Conservation (phyloP, 2,113 vertebrate species). For the Ameiurus melas region DNA sequence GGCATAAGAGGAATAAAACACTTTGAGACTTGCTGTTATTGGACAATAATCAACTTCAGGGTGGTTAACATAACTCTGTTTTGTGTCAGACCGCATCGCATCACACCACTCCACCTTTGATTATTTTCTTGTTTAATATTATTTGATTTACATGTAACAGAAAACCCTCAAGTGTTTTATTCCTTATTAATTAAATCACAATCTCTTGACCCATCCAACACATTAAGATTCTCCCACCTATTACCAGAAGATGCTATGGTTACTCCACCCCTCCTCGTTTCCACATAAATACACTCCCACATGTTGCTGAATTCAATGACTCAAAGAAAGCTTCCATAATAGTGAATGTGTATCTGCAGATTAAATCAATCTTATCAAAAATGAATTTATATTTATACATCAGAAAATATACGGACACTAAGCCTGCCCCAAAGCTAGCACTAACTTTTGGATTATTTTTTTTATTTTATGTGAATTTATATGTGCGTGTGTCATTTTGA, state of each 20-base stretch:
- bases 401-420: background rate
- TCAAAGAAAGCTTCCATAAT: background rate
- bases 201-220: background rate
- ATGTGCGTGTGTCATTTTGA: background rate
- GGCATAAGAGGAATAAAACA: background rate
- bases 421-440: background rate
- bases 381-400: background rate
- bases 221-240: background rate
- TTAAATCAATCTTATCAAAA: background rate
- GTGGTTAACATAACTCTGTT: background rate
- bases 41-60: background rate
- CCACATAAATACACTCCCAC: background rate
- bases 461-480: background rate
- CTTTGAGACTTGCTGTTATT: background rate
- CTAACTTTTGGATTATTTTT: background rate
- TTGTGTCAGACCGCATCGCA: background rate
- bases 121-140: background rate
- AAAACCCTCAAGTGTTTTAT: background rate
- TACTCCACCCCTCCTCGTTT: background rate
- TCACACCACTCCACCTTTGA: background rate
- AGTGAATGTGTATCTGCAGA: background rate
- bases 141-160: background rate
- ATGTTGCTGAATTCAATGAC: background rate
- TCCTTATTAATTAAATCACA: background rate
- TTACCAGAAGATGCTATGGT: background rate